Base-by-base conservation (phyloP, 1,140 invertebrate species). In the Drosophila sulfurigaster region DNA sequence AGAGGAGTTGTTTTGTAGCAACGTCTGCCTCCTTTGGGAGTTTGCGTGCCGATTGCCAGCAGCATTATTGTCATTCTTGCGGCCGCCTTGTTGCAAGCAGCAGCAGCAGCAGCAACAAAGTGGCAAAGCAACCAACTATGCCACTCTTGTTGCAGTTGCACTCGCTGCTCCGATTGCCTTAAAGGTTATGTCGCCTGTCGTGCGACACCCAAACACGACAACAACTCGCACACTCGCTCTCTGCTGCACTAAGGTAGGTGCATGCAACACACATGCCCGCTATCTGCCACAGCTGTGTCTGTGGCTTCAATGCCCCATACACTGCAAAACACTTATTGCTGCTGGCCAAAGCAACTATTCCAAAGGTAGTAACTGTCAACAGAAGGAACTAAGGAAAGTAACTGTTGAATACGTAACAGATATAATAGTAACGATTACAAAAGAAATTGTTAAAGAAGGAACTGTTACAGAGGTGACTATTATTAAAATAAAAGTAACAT, bases 101-200 rank as follows among this genome's bases (percentile, higher is more conserved):
- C 58, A 48, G 2, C 7, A 7, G 30, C 30, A 32, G 30, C 7
- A 8, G 32, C 32, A 32, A 25, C 20, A 25, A 25, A 25, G 32
- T 32, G 32, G 32, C 32, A 38, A 8, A 7, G 8, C 8, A 10
- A 8, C 35, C 7, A 38, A 38, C 35, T 38, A 8, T 10, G 35
- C 35, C 35, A 10, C 35, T 8, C 8, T 10, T 35, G 38, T 41
- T 13, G 43, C 56, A 5, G 20, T 13, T n/a, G 41, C 48, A 41
- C 5, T 65, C 45, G 35, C 49, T 58, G 66, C 73, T 70, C 52
- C 73, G 48, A 78, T 66, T 79, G 74, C 83, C 83, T 82, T 81
- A 89, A 88, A 88, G 83, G 83, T 88, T 88, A 88, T 89, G 79
- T 85, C 48, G 85, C 85, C 82, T 83, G 83, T 88, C 79, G 54